Percentiles rank a stretch among this genome's conserved stretches.
These are phyloP conservation scores for Sebastes nivosus DNA, from an alignment of 2,797 vertebrate genomes.

Conservation along the genomic window DNA sequence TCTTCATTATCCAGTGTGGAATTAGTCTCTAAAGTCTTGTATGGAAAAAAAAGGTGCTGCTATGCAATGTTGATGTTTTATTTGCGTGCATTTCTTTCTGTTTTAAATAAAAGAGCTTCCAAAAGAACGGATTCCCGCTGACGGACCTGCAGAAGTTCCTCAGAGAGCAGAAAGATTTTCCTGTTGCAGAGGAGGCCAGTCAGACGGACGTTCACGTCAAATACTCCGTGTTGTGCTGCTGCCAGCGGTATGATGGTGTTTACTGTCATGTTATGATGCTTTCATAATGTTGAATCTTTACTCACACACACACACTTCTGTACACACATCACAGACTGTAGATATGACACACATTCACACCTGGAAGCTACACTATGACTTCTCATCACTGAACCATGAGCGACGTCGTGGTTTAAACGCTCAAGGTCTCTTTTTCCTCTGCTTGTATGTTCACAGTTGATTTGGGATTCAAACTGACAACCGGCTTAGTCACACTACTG, in stretches of 20 bases:
- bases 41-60: neutral
- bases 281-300: neutral
- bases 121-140: constrained; percentile 88
- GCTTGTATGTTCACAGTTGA: neutral
- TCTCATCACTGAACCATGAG: neutral
- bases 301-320: neutral
- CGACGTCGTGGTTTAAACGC: neutral
- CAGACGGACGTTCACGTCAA: constrained; percentile 11
- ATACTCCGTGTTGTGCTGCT: constrained; percentile 80
- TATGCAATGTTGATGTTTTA: neutral
- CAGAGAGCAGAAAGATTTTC: constrained; percentile 73
- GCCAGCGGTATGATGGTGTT: constrained; percentile 79
- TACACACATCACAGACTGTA: neutral
- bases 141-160: constrained; percentile 94
- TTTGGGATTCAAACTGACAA: neutral
- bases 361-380: no score
- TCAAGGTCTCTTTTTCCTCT: neutral
- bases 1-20: neutral
- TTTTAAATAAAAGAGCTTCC: constrained; percentile 86
- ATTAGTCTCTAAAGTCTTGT: neutral
- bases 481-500: neutral
- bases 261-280: neutral
- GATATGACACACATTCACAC: neutral
- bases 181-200: constrained; percentile 42
- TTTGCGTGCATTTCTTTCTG: constrained; percentile 21